Percentiles rank a stretch among this genome's conserved stretches.
Evolutionary conservation across 2,797 vertebrate genomes (phyloP).

Genomic region (Mustela erminea): DNA sequence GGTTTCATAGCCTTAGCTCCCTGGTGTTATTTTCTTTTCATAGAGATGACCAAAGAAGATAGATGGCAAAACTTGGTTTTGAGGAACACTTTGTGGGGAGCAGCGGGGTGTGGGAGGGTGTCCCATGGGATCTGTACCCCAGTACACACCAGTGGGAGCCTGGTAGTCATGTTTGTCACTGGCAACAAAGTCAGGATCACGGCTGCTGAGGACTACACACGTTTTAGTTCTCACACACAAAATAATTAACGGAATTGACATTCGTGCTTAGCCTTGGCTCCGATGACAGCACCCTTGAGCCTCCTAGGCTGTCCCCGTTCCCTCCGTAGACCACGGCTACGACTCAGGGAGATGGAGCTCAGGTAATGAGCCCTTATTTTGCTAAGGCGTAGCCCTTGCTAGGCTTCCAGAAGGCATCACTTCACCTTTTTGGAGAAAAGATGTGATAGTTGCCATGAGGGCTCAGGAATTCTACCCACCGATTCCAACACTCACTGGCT

Average conservation of each 20-base stretch:
- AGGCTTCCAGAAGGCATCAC: not conserved
- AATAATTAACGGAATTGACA: not conserved
- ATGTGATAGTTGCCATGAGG: not conserved
- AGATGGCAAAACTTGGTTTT: not conserved
- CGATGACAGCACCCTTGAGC: not conserved
- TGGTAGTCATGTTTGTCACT: not conserved
- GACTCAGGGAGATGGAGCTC: not conserved
- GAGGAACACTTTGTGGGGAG: not conserved
- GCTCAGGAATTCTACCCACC: not conserved
- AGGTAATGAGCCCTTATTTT: not conserved
- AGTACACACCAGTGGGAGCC: not conserved
- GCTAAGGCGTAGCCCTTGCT: not conserved
- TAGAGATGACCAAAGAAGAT: not conserved
- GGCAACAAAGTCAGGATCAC: not conserved
- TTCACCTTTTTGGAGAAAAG: not conserved
- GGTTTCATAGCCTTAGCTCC: not conserved
- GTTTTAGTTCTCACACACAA: not conserved
- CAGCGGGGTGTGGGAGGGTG: too few relatives aligned
- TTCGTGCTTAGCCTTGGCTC: slow-evolving; percentile 6
- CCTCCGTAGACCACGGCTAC: not conserved
- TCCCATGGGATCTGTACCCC: not conserved
- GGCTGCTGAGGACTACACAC: not conserved
- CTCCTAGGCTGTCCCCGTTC: not conserved
- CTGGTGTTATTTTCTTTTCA: slow-evolving; percentile 53
- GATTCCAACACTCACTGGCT: not conserved